A percentile compares a stretch with the other conserved stretches of the same genome.
These are phyloP conservation scores for Gymnopithys bicolor DNA, from an alignment of 2,797 vertebrate genomes.

Conservation along the genomic window DNA sequence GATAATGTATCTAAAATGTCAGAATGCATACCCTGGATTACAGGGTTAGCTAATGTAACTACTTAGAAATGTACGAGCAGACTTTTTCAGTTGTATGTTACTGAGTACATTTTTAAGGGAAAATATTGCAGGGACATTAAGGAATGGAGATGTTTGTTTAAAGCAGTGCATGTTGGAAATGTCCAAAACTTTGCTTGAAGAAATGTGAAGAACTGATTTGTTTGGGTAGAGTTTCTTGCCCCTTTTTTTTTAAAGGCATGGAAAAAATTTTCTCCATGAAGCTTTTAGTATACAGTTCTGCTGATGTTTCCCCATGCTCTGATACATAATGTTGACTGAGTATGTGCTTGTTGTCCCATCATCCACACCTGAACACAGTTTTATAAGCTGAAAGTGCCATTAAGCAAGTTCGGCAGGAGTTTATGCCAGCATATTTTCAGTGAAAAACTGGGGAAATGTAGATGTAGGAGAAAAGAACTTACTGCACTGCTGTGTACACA, in stretches of 20 bases:
- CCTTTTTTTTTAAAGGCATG: too few relatives aligned
- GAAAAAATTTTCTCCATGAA: neutral
- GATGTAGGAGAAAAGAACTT: neutral
- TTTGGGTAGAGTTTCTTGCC: neutral
- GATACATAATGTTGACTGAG: neutral
- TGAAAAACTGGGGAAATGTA: neutral
- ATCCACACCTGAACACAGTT: neutral
- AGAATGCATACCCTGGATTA: neutral
- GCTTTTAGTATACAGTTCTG: neutral
- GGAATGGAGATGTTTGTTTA: neutral
- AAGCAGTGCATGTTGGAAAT: neutral
- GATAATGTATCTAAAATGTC: neutral
- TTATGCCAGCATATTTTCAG: neutral
- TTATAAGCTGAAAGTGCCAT: fast-evolving
- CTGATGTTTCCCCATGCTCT: neutral
- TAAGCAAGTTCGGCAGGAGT: neutral
- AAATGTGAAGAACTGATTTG: neutral
- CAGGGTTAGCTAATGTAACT: neutral
- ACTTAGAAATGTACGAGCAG: neutral
- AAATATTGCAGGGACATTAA: neutral
- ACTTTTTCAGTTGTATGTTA: neutral
- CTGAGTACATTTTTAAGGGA: neutral
- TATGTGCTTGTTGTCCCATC: fast-evolving
- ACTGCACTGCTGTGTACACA: fast-evolving
- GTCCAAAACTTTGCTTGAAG: neutral